Base-by-base conservation (phyloP, 2,888 invertebrate genomes). In the Eutolmus rufibarbis region DNA sequence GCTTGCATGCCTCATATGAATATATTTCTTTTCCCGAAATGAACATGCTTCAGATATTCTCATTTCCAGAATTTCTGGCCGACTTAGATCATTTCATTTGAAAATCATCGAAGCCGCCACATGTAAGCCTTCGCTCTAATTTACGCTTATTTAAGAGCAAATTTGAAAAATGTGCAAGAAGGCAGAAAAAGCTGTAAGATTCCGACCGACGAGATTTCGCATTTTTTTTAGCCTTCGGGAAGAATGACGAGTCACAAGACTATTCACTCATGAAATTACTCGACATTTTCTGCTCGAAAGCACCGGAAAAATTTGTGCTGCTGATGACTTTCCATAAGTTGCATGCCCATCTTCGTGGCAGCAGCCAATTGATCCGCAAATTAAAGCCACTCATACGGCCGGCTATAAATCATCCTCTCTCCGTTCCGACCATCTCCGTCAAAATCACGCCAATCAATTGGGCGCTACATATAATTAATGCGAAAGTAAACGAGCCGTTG, bases 381-480 rank as follows among this genome's bases (percentile, higher is more conserved):
- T 66, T 19, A 66, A 19, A 66, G 51, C 28, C 66, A 66, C 19
- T 34, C 37, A 82, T 57, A 57, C 37, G 57, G 37, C 37, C 5
- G 4, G 40, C 9, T 56, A 82, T 82, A 82, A 82, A 82, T 82
- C 82, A 82, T 66, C 37, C 82, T 31, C n/a, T 37, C 40, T 82
- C 66, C 37, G 37, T 16, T 66, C 8, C 31, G 51, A 28, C 23
- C 23, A 19, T 66, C 66, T 51, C 28, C 16, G 56, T 81, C 51
- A n/a, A 56, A 82, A 82, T 82, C 23, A 82, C 66, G 82, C 66
- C 82, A 82, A 82, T 82, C 82, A 82, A 82, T 56, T 31, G 23
- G 37, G 19, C 31, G 66, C 57, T 57, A 82, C 37, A 82, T 82
- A 82, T 82, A 82, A 82, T 82, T 82, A 82, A 82, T 82, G 82